Conservation (phyloP, 2,888 invertebrate genomes). For the Leptinotarsa haldemani region DNA sequence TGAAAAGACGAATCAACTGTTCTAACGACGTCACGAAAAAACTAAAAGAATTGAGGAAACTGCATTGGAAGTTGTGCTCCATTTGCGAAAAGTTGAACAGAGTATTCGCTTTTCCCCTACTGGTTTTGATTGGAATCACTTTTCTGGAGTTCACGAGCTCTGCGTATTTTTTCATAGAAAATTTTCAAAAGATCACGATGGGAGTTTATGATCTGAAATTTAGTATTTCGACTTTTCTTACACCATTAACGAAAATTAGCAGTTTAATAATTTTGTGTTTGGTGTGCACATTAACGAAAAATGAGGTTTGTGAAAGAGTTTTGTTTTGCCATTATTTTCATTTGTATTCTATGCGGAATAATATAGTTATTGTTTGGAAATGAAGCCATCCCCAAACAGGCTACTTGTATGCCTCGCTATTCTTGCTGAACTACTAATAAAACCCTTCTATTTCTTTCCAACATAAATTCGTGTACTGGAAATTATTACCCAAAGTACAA, state of each 20-base stretch:
- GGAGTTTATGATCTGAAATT: background rate
- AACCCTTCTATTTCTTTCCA: too few species aligned
- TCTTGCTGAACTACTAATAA: too few species aligned
- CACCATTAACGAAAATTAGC: background rate
- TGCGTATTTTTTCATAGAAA: background rate
- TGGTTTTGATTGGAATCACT: background rate
- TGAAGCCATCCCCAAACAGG: too few species aligned
- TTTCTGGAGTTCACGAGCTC: conserved; percentile 20
- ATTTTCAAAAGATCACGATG: background rate
- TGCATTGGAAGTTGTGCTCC: conserved; percentile 18
- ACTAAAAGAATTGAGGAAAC: background rate
- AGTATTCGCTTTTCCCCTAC: conserved; percentile 5
- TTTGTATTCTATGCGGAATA: background rate
- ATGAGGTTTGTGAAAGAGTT: background rate
- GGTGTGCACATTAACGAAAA: background rate
- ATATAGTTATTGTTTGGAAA: too few species aligned
- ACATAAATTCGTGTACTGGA: too few species aligned
- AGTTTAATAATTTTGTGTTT: background rate
- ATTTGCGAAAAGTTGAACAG: conserved; percentile 4
- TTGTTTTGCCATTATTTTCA: background rate
- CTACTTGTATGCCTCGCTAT: too few species aligned
- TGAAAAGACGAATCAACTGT: background rate
- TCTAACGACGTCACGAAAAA: background rate
- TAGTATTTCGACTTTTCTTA: background rate
- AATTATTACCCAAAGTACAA: too few species aligned